Conservation (phyloP, 2,113 vertebrate species). For the Phoxinus phoxinus region DNA sequence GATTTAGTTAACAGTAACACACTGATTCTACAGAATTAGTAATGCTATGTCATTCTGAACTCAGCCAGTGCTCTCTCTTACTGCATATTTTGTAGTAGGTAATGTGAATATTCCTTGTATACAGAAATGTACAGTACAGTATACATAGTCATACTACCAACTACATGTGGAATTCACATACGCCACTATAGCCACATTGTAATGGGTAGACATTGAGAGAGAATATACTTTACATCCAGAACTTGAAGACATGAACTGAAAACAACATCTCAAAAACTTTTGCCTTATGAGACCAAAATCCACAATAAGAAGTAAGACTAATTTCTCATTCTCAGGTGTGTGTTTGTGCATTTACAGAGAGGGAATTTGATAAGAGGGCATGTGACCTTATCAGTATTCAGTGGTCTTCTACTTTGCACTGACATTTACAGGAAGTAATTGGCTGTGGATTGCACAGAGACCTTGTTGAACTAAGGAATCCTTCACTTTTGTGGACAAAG, state of each 20-base stretch:
- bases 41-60: background rate
- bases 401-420: slow-evolving; percentile 44
- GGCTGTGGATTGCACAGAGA: slow-evolving; percentile 44
- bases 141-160: background rate
- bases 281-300: background rate
- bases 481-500: slow-evolving; percentile 43
- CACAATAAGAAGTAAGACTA: background rate
- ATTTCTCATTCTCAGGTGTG: background rate
- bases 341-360: background rate
- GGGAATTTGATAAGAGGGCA: slow-evolving; percentile 22
- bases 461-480: slow-evolving; percentile 42
- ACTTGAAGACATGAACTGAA: background rate
- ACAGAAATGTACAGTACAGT: background rate
- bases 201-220: background rate
- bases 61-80: background rate
- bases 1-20: no score
- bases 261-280: background rate
- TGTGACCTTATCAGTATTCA: slow-evolving; percentile 48
- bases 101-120: background rate
- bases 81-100: no score
- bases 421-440: slow-evolving; percentile 64
- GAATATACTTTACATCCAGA: background rate
- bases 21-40: no score
- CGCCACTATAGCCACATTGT: background rate
- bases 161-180: background rate